Percentiles rank a stretch among this genome's conserved stretches.
Evolutionary conservation across 92 coral and sea anemone genomes (phyloP).

Genomic region (Ricordea florida): DNA sequence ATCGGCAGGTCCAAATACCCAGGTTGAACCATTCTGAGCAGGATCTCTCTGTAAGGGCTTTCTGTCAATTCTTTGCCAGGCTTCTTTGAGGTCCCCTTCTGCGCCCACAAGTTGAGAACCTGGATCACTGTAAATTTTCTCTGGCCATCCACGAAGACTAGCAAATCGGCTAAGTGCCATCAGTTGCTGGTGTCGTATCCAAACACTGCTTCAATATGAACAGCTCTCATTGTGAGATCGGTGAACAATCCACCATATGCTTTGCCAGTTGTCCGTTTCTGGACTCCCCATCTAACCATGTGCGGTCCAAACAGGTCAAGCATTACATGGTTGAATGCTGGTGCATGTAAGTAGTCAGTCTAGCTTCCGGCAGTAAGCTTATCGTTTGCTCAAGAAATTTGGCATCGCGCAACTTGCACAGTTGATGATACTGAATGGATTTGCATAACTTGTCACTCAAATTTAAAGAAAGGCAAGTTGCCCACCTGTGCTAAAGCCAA

Average conservation of each 20-base stretch:
- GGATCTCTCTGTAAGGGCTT: conserved; percentile 21
- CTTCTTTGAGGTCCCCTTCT: conserved; percentile 59
- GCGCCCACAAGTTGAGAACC: conserved; percentile 76
- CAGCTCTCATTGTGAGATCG: conserved; percentile 62
- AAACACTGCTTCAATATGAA: conserved; percentile 68
- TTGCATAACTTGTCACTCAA: too few species aligned
- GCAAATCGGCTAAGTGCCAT: conserved; percentile 70
- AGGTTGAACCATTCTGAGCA: conserved; percentile 55
- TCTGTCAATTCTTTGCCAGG: conserved; percentile 60
- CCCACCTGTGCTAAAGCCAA: too few species aligned
- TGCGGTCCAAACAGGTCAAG: conserved; percentile 74
- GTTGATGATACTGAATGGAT: too few species aligned
- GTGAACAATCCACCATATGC: conserved; percentile 70
- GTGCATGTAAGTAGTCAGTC: conserved; percentile 58
- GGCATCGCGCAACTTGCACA: conserved; percentile 61
- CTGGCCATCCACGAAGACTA: conserved; percentile 69
- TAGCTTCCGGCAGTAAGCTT: conserved; percentile 55
- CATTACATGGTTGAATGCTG: conserved; percentile 62
- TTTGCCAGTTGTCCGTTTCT: conserved; percentile 72
- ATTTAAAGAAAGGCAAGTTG: too few species aligned
- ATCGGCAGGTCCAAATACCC: conserved; percentile 74
- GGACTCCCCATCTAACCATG: conserved; percentile 64
- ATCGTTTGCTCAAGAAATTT: conserved; percentile 55
- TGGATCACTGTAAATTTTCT: conserved; percentile 71
- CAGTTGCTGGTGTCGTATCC: conserved; percentile 68